A percentile compares a stretch with the other conserved stretches of the same genome.
phyloP scores from a whole-genome alignment of 2,797 vertebrate species.

The Pangasius krempfi region DNA sequence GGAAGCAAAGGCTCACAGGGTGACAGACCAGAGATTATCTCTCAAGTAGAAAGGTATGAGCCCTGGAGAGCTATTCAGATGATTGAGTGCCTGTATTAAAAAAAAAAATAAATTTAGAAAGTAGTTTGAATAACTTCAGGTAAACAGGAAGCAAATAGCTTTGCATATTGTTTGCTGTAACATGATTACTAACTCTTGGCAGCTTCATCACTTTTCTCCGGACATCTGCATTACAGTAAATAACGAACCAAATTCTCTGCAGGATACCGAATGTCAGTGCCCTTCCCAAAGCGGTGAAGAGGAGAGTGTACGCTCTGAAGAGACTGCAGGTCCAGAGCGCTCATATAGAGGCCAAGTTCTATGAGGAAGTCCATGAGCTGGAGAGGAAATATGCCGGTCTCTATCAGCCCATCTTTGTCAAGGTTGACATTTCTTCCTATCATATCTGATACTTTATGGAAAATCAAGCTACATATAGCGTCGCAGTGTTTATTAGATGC shows the following conservation, averaged over 20 bases:
- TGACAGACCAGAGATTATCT: slow-evolving; percentile 48
- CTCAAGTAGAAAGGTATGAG: slow-evolving; percentile 50
- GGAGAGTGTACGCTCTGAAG: slow-evolving; percentile 93
- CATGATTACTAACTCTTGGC: background rate
- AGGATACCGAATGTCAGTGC: slow-evolving; percentile 70
- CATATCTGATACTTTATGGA: background rate
- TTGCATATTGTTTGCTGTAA: slow-evolving; percentile 5
- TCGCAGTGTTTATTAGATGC: background rate
- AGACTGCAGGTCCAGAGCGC: slow-evolving; percentile 93
- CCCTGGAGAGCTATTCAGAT: background rate
- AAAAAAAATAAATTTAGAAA: background rate
- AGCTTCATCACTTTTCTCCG: background rate
- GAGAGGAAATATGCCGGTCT: slow-evolving; percentile 94
- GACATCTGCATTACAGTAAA: background rate
- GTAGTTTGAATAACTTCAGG: background rate
- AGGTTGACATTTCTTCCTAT: slow-evolving; percentile 73
- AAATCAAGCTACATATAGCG: background rate
- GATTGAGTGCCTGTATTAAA: background rate
- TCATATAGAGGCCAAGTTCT: slow-evolving; percentile 96
- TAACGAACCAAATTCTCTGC: background rate
- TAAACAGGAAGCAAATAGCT: background rate
- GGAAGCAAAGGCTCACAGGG: slow-evolving; percentile 45
- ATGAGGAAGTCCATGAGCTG: slow-evolving; percentile 95
- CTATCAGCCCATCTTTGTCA: slow-evolving; percentile 93
- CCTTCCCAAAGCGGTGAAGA: slow-evolving; percentile 93